Base-by-base conservation (phyloP, 2,888 invertebrate genomes). In the Pheosia tremula region DNA sequence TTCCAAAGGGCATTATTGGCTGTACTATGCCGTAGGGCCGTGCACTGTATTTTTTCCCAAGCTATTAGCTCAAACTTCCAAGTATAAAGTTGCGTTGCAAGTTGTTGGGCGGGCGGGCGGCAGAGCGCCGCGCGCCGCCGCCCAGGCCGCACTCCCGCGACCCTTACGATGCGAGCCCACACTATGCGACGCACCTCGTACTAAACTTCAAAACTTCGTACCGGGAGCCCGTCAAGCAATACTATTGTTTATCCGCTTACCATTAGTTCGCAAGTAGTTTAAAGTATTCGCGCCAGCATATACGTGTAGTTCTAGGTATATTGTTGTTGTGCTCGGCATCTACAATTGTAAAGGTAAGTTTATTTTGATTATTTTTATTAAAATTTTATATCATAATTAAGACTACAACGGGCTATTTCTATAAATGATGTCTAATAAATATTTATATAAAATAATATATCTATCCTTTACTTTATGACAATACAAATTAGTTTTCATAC, bases 101-200 rank as follows among this genome's bases (percentile, higher is more conserved):
- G 74, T 74, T 69, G 58, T 66, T 68, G 75, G 80, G 82, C 82
- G 83, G 82, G 79, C 81, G 81, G 81, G 69, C 83, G 86, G 79
- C 90, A 90, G 83, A 89, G 72, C 80, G 84, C 80, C 78, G 74
- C 86, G 88, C 84, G 87, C 82, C 80, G 76, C 78, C 87, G 83
- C 72, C 69, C 74, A 66, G 77, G 78, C 69, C 72, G 76, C 83
- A 82, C 81, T 67, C 64, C 62, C 67, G 76, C 80, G 67, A 61
- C 68, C 68, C 74, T 58, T 70, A 76, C 66, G 66, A 86, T 87
- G 87, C 78, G 77, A 82, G 57, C 77, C 76, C 55, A 47, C 72
- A 68, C 62, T 62, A 76, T 75, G 72, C 74, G 74, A 55, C 55
- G 11, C 39, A 7, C 10, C 13, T 38, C 55, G 55, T n/a, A 13